Conservation (phyloP, 2,797 vertebrate genomes). For the Myripristis jacobus region DNA sequence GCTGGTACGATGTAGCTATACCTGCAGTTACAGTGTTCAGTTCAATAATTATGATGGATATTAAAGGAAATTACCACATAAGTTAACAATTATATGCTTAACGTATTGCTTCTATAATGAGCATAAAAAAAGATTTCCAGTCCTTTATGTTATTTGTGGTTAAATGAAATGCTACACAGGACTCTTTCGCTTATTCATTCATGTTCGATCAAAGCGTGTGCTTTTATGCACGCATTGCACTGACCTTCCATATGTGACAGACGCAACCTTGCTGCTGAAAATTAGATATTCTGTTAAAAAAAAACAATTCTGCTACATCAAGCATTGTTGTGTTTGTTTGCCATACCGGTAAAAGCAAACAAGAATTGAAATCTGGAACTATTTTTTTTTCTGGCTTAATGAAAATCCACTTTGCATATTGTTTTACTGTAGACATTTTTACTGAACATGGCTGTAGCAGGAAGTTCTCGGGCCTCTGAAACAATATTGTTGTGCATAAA, state of each 20-base stretch:
- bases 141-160: too few species aligned
- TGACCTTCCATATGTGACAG: conserved; percentile 14
- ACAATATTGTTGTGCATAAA: too few species aligned
- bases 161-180: too few species aligned
- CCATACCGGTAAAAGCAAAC: conserved; percentile 2
- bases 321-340: background rate
- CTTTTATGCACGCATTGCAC: too few species aligned
- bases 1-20: conserved; percentile 23
- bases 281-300: background rate
- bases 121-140: background rate
- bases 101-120: conserved; percentile 13
- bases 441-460: too few species aligned
- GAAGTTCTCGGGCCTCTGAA: too few species aligned
- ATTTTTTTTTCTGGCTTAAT: background rate
- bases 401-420: too few species aligned
- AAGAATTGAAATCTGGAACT: too few species aligned
- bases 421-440: too few species aligned
- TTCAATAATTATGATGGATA: conserved; percentile 37
- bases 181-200: too few species aligned
- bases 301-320: background rate
- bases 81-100: conserved; percentile 11
- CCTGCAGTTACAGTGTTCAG: conserved; percentile 34
- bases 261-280: conserved; percentile 36
- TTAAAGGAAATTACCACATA: conserved; percentile 6
- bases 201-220: too few species aligned